Evolutionary conservation across 2,113 vertebrate species (phyloP), one percentile per base, ranked within the genome.

Genomic region (Chaetorhynchus papuensis): DNA sequence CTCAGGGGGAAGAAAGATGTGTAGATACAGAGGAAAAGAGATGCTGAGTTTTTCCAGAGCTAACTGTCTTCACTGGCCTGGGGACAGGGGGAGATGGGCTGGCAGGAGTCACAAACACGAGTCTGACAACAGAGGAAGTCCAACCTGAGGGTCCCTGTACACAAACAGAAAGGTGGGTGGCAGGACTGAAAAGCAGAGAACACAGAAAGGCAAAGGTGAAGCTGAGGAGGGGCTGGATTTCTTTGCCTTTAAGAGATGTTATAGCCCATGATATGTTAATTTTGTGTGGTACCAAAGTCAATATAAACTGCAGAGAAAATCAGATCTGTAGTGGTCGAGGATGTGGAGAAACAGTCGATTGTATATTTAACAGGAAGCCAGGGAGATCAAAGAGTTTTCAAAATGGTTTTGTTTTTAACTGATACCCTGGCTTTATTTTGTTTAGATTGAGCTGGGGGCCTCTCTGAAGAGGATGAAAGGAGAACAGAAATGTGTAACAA

Each of bases 391-490:
- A 96, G 89, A 57, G 69, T 60, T 95, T 94, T 76, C 84, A 87
- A 89, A 95, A 85, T 52, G 77, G 90, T 85, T 95, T 91, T 96
- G 92, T 96, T 97, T 97, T 95, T 89, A 88, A 93, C 93, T 76
- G 94, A 95, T 96, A 93, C 87, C 87, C 91, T 79, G 93, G 86
- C 65, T 94, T 94, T 94, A 96, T 96, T 94, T 96, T 96, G 95
- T 92, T 97, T 96, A 96, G 79, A 85, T 93, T 88, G 92, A 96
- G 90, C 94, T 85, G 68, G 91, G 81, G 93, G 88, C 87, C 87
- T 84, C 94, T 81, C 68, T 75, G 83, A 84, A 96, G 95, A 95
- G 96, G 96, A 96, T 96, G 94, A 93, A 92, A 93, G 85, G 89
- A 78, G 91, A 93, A 68, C 77, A 89, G 87, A 92, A 85, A 91